phyloP scores from a whole-genome alignment of 2,797 vertebrate species.

The Uromys caudimaculatus region DNA sequence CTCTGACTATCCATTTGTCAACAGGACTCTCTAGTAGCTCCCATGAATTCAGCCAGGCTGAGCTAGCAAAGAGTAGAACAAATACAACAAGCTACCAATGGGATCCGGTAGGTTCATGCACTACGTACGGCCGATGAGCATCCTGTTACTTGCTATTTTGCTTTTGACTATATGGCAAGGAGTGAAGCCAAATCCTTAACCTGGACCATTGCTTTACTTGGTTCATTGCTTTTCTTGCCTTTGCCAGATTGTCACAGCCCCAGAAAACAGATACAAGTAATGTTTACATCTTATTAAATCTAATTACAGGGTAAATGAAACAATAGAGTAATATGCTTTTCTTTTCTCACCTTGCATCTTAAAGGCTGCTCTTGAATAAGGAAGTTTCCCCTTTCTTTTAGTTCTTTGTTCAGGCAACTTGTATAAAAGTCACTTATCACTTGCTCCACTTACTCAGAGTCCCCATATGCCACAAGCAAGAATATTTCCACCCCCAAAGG shows the following conservation, averaged over 20 bases:
- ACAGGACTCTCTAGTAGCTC: background rate
- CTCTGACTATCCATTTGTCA: background rate
- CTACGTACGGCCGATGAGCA: background rate
- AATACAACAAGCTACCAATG: slow-evolving; percentile 10
- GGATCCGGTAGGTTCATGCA: background rate
- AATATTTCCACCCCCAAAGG: slow-evolving; percentile 5
- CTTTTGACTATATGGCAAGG: background rate
- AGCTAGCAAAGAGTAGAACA: background rate
- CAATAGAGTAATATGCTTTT: slow-evolving; percentile 5
- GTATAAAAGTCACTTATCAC: background rate
- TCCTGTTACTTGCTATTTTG: slow-evolving; percentile 9
- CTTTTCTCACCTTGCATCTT: background rate
- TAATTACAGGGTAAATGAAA: slow-evolving; percentile 50
- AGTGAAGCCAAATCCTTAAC: slow-evolving; percentile 36
- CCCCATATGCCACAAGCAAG: slow-evolving; percentile 7
- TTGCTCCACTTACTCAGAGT: slow-evolving; percentile 47
- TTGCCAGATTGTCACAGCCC: slow-evolving; percentile 28
- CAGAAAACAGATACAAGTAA: slow-evolving; percentile 29
- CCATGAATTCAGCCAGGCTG: slow-evolving; percentile 15
- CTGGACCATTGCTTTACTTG: background rate
- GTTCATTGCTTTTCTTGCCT: background rate
- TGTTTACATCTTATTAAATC: slow-evolving; percentile 42
- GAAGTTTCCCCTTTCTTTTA: background rate
- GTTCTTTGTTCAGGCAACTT: slow-evolving; percentile 32
- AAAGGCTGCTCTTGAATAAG: background rate